Conservation (phyloP, 2,888 invertebrate genomes). For the Sarcophaga subvicina region DNA sequence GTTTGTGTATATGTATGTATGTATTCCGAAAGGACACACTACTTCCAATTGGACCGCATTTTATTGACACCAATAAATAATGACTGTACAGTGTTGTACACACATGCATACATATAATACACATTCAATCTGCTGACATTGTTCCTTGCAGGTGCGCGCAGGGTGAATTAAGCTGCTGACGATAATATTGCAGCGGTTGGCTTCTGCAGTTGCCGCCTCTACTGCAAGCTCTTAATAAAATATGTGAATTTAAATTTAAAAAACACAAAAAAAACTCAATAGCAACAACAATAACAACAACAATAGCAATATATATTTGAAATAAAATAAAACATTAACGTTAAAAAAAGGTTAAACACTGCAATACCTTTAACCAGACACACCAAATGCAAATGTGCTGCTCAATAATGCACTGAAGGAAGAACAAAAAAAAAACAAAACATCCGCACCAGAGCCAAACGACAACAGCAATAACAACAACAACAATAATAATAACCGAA, state of each 20-base stretch:
- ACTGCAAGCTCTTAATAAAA: constrained; percentile 65
- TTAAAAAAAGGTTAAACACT: constrained; percentile 54
- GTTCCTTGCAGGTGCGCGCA: constrained; percentile 67
- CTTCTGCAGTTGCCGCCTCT: constrained; percentile 31
- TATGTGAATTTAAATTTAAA: constrained; percentile 61
- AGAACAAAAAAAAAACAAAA: background rate
- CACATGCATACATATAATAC: constrained; percentile 62
- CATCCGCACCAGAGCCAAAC: constrained; percentile 55
- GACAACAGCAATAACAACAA: constrained; percentile 28
- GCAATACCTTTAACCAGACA: constrained; percentile 47
- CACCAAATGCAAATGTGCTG: constrained; percentile 46
- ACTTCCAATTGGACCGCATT: constrained; percentile 71
- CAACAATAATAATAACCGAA: constrained; percentile 40
- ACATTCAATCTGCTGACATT: constrained; percentile 69
- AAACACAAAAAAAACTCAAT: constrained; percentile 25
- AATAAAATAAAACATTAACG: background rate
- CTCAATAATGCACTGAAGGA: constrained; percentile 57
- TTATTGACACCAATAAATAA: constrained; percentile 80
- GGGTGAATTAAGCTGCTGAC: constrained; percentile 44
- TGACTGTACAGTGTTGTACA: constrained; percentile 72
- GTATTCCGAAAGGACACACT: constrained; percentile 48
- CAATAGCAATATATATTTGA: background rate
- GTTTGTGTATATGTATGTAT: background rate
- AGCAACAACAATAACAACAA: background rate
- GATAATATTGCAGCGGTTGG: constrained; percentile 5